phyloP scores from a whole-genome alignment of 2,113 vertebrate species.

The Catharus bicknelli region DNA sequence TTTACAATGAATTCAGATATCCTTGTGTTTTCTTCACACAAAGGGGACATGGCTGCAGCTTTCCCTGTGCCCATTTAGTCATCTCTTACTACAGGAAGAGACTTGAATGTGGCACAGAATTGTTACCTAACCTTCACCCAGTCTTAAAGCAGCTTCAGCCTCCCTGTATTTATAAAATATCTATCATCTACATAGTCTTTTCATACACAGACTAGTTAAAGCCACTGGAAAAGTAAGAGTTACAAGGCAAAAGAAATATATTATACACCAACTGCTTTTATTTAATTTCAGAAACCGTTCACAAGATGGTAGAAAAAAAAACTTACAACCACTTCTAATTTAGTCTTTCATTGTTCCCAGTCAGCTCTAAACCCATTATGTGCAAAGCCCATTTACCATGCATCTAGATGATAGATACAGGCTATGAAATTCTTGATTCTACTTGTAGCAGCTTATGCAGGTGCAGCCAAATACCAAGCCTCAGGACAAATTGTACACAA shows the following conservation, averaged over 20 bases:
- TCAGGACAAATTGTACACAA: slow-evolving; percentile 88
- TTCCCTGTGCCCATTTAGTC: background rate
- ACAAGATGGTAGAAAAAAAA: slow-evolving; percentile 78
- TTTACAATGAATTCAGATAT: background rate
- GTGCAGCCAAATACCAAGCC: slow-evolving; percentile 89
- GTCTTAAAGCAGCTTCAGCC: slow-evolving; percentile 24
- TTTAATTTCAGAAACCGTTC: slow-evolving; percentile 79
- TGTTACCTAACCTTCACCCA: background rate
- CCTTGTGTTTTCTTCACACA: background rate
- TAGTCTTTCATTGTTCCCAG: slow-evolving; percentile 74
- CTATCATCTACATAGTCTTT: background rate
- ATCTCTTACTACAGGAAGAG: background rate
- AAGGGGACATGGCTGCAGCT: background rate
- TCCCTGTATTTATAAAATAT: background rate
- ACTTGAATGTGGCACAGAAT: background rate
- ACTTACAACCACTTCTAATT: slow-evolving; percentile 76
- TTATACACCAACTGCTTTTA: slow-evolving; percentile 84
- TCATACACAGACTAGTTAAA: slow-evolving; percentile 4
- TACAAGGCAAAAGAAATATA: slow-evolving; percentile 67
- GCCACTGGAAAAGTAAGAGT: slow-evolving; percentile 66
- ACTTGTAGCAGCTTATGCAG: slow-evolving; percentile 86
- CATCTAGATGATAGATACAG: slow-evolving; percentile 89
- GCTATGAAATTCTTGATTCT: slow-evolving; percentile 83
- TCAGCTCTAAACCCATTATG: slow-evolving; percentile 77
- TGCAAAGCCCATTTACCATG: slow-evolving; percentile 86